Conservation (phyloP, 2,888 invertebrate species). For the Agrilus biguttatus region DNA sequence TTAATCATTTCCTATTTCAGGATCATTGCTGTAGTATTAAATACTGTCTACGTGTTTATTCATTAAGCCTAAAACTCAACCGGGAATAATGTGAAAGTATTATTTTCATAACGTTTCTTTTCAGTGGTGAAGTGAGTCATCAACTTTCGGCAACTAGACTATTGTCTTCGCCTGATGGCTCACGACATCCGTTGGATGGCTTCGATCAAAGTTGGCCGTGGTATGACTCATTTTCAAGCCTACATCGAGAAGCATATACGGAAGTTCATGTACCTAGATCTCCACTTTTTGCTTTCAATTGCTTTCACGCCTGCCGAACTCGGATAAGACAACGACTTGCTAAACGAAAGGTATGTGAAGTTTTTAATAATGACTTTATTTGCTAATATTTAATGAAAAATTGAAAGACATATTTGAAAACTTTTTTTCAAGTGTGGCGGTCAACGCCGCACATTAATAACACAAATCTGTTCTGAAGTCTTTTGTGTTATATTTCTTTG, state of each 20-base stretch:
- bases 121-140: conserved; percentile 61
- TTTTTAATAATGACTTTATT: too few species aligned
- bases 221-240: conserved; percentile 27
- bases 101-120: conserved; percentile 9
- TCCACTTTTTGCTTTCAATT: conserved; percentile 51
- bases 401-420: too few species aligned
- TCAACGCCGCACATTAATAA: too few species aligned
- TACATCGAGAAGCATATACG: conserved; percentile 27
- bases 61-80: too few species aligned
- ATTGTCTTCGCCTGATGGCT: conserved; percentile 69
- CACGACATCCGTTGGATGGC: conserved; percentile 58
- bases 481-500: too few species aligned
- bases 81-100: too few species aligned
- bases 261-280: conserved; percentile 29
- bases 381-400: too few species aligned
- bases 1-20: too few species aligned
- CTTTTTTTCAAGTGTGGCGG: too few species aligned
- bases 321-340: conserved; percentile 68
- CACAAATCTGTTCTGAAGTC: too few species aligned
- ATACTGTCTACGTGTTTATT: too few species aligned
- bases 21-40: too few species aligned
- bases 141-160: conserved; percentile 73
- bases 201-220: conserved; percentile 37
- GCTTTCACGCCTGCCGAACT: conserved; percentile 61
- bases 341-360: conserved; percentile 50